Evolutionary conservation across 92 coral and sea anemone genomes (phyloP), one percentile per base, ranked within the genome.

Genomic region (Meandrina meandrites): DNA sequence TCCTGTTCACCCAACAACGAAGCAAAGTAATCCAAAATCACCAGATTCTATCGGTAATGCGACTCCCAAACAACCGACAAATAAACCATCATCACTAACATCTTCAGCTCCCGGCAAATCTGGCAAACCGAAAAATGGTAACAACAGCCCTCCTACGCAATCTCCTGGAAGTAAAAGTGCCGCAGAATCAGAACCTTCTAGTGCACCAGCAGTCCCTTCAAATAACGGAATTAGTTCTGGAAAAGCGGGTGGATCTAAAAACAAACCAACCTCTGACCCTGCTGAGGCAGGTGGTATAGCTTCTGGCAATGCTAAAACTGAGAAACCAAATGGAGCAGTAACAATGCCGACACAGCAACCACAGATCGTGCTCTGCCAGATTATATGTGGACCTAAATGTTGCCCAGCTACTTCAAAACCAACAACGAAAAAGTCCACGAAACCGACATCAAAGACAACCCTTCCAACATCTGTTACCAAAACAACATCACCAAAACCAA

Each of bases 331-430:
- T 58, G 58, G n/a, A 36, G 36, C 51, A 8, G 8, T 22, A 31
- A 27, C 34, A 1, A 62, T 62, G 45, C 48, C 74, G 11, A 62
- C 28, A 47, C 66, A 78, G 16, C 54, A 62, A 2, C 88, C 47
- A 62, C 66, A n/a, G 78, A 10, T 76, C 21, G 83, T 85, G 15
- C 60, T 85, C 19, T 85, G 88, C 82, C 88, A 85, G 35, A 76
- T 85, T 32, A 21, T 85, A 42, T 85, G 88, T 47, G 88, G 88
- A 42, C 67, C 75, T 30, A 73, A 22, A 34, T 85, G 88, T 50
- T 76, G 88, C 64, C 60, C 67, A 21, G 34, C 30, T 19, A 18
- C 13, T 16, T 27, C 77, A 10, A 74, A 53, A 54, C 14, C 50
- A 12, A 66, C 72, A 57, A 34, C 83, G 5, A 22, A 28, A 27